Percentiles rank a stretch among this genome's conserved stretches.
These are phyloP conservation scores for Hippopotamyrus pictus DNA, from an alignment of 2,797 vertebrate species.

Conservation along the genomic window DNA sequence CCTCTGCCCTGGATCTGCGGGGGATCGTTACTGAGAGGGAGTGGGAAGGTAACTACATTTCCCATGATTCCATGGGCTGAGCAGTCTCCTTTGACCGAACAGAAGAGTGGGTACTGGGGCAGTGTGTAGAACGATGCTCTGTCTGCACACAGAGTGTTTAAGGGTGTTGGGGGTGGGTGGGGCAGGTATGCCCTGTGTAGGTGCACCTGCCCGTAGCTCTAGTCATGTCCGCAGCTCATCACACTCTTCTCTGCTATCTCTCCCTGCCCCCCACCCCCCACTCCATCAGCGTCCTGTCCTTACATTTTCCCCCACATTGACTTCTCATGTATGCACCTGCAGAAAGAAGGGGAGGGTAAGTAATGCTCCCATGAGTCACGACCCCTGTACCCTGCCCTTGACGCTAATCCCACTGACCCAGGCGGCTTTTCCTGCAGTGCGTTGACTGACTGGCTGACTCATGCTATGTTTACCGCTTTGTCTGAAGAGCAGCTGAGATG, in stretches of 20 bases:
- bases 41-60: slow-evolving; percentile 38
- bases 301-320: slow-evolving; percentile 94
- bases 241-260: slow-evolving; percentile 72
- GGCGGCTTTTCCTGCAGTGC: neutral
- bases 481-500: slow-evolving; percentile 2
- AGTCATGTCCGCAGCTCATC: slow-evolving; percentile 66
- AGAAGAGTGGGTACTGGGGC: neutral
- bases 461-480: neutral
- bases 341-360: slow-evolving; percentile 93
- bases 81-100: neutral
- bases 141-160: neutral
- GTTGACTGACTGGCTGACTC: neutral
- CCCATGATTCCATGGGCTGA: neutral
- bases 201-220: neutral
- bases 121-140: neutral
- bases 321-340: slow-evolving; percentile 98
- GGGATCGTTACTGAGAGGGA: slow-evolving; percentile 46
- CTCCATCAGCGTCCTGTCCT: slow-evolving; percentile 80
- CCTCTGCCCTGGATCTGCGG: slow-evolving; percentile 47
- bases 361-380: slow-evolving; percentile 58
- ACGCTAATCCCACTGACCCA: neutral
- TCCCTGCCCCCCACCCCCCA: slow-evolving; percentile 42
- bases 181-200: neutral
- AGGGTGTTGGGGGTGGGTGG: neutral
- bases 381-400: slow-evolving; percentile 35